These are phyloP conservation scores for Globia sparganii DNA, from an alignment of 2,888 invertebrate species.

Conservation along the genomic window DNA sequence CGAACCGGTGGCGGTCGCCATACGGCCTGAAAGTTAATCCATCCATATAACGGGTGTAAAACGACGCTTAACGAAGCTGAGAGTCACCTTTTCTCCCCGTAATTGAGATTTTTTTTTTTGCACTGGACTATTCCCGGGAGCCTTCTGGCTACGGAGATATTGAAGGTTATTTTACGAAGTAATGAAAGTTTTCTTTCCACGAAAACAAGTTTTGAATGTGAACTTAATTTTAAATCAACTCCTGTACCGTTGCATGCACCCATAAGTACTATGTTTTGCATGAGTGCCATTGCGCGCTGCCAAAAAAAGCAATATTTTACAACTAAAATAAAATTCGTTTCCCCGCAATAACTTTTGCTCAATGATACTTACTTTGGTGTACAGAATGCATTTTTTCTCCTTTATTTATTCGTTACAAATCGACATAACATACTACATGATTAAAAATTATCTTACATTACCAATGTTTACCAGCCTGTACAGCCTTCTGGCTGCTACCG, in stretches of 20 bases:
- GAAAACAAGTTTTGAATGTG: not conserved
- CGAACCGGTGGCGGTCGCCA: conserved; percentile 83
- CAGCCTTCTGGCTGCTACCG: not conserved
- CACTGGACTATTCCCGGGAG: not conserved
- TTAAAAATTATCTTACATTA: not conserved
- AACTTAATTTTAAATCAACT: not conserved
- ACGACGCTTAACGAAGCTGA: not conserved
- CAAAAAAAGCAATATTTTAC: not conserved
- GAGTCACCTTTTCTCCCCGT: not conserved
- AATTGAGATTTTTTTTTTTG: not conserved
- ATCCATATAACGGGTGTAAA: not conserved
- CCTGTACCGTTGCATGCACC: not conserved
- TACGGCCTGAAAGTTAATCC: conserved; percentile 76
- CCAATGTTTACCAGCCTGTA: no score
- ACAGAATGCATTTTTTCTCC: not conserved
- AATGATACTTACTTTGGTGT: not conserved
- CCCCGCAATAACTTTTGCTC: not conserved
- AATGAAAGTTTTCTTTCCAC: not conserved
- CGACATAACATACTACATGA: not conserved
- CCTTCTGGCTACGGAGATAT: not conserved
- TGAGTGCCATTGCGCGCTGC: not conserved
- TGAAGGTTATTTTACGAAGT: not conserved
- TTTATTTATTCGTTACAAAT: no score
- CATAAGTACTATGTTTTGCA: not conserved
- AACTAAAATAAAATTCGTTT: not conserved